Percentiles rank a stretch among this genome's conserved stretches.
These are phyloP conservation scores for Varecia variegata DNA, from an alignment of 2,797 vertebrate genomes.

Conservation along the genomic window DNA sequence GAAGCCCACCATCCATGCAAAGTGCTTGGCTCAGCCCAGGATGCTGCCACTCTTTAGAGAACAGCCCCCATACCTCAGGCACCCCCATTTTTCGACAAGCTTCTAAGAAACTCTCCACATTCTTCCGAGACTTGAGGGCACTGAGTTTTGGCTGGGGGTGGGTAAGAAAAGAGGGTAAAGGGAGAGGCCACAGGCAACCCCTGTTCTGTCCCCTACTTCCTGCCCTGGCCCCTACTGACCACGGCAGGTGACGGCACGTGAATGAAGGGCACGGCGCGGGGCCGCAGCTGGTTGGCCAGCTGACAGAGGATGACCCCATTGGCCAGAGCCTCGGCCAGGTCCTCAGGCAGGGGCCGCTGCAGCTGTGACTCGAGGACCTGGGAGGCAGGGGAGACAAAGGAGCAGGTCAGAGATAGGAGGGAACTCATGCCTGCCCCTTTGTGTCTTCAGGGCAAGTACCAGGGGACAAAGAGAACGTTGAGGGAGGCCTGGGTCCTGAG, in stretches of 20 bases:
- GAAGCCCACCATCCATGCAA: neutral
- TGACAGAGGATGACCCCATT: slow-evolving; percentile 92
- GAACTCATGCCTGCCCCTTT: neutral
- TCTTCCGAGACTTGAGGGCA: slow-evolving; percentile 89
- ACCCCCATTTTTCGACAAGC: slow-evolving; percentile 93
- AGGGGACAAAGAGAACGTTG: neutral
- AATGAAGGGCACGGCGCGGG: slow-evolving; percentile 90
- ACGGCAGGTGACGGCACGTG: slow-evolving; percentile 94
- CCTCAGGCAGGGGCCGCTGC: slow-evolving; percentile 87
- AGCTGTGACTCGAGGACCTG: slow-evolving; percentile 90
- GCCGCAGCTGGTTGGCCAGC: slow-evolving; percentile 90
- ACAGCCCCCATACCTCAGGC: slow-evolving; percentile 87
- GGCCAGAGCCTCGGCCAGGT: slow-evolving; percentile 88
- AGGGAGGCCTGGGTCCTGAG: neutral
- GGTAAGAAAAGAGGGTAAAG: neutral
- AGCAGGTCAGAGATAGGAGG: neutral
- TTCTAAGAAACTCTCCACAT: slow-evolving; percentile 91
- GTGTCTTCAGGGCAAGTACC: neutral
- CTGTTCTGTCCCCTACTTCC: neutral
- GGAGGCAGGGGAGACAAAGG: neutral
- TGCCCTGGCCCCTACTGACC: slow-evolving; percentile 83
- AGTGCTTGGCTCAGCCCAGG: neutral
- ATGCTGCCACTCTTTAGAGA: neutral
- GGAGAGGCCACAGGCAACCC: neutral
- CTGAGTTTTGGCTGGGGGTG: slow-evolving; percentile 91